Evolutionary conservation across 2,888 invertebrate genomes (phyloP).

Genomic region (Campaea margaritaria): DNA sequence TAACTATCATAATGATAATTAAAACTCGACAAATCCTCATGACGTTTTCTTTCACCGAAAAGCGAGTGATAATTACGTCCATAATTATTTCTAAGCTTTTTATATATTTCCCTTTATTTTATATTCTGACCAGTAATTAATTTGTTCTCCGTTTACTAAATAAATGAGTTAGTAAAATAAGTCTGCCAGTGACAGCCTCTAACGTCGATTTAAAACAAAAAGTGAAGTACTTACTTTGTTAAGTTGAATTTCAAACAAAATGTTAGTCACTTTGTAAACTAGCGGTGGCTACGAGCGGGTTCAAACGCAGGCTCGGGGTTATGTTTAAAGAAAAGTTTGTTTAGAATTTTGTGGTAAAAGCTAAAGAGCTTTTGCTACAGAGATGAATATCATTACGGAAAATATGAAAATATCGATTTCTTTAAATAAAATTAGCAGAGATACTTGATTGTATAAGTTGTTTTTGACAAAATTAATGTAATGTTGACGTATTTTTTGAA

Average conservation of each 20-base stretch:
- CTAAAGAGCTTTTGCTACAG: slow-evolving; percentile 13
- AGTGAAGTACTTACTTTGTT: slow-evolving; percentile 2
- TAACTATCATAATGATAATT: too few species aligned
- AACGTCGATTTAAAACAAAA: not conserved
- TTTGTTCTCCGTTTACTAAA: too few species aligned
- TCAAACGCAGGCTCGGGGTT: slow-evolving; percentile 10
- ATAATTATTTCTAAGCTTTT: too few species aligned
- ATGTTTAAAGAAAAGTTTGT: slow-evolving; percentile 16
- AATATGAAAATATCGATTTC: not conserved
- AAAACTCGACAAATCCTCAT: too few species aligned
- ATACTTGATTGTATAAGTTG: not conserved
- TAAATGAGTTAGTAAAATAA: too few species aligned
- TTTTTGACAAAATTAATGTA: too few species aligned
- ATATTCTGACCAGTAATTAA: too few species aligned
- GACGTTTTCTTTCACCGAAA: too few species aligned
- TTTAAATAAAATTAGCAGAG: not conserved
- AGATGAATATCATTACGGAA: too few species aligned
- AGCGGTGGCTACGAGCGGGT: slow-evolving; percentile 4
- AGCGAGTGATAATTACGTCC: too few species aligned
- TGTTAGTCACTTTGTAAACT: slow-evolving; percentile 21
- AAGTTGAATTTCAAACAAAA: slow-evolving; percentile 15
- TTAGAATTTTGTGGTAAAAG: slow-evolving; percentile 16
- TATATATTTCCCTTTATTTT: too few species aligned
- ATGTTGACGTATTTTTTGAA: too few species aligned
- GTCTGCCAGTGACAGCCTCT: not conserved